Evolutionary conservation across 2,113 vertebrate genomes (phyloP), one percentile per base, ranked within the genome.

Genomic region (Clupea harengus): DNA sequence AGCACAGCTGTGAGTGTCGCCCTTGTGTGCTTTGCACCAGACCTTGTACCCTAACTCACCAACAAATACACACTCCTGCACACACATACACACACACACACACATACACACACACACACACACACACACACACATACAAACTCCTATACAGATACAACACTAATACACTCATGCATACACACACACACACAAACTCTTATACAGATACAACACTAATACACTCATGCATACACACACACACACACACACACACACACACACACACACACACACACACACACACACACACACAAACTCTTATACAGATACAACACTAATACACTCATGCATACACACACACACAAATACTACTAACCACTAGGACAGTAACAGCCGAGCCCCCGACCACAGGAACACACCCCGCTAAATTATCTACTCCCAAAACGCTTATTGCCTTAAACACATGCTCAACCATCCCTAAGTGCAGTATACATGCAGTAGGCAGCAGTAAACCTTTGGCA

Each of bases 1-100:
- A 82, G 89, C 88, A 88, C 83, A 88, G 90, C 87, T 39, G 87
- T 86, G 80, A 32, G 45, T 50, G 45, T 44, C 20, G 32, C 22
- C 22, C 72, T 78, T 67, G 1, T 78, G 72, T 39, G 72, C 72
- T 32, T 39, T 44, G 72, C 32, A 17, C 72, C 72, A 39, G 44
- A 78, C 72, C 72, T 15, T 15, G 15, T 54, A 3, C 52, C 81
- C 22, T 28, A 10, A 17, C 25, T 52, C 25, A 39, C 47, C 47
- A 54, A 54, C 52, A 54, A 54, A 54, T 17, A 18, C 52, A 17
- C 52, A 18, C 52, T 17, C 17, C 2, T 17, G 4, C 3, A 18
- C 18, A 18, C 50, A 47, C 46, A 47, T 3, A 17, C 13, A 10
- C 15, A 64, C 60, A 4, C 60, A n/a, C 20, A 4, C 64, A 67